Evolutionary conservation across 2,888 invertebrate species (phyloP).

Genomic region (Bedellia somnulentella): DNA sequence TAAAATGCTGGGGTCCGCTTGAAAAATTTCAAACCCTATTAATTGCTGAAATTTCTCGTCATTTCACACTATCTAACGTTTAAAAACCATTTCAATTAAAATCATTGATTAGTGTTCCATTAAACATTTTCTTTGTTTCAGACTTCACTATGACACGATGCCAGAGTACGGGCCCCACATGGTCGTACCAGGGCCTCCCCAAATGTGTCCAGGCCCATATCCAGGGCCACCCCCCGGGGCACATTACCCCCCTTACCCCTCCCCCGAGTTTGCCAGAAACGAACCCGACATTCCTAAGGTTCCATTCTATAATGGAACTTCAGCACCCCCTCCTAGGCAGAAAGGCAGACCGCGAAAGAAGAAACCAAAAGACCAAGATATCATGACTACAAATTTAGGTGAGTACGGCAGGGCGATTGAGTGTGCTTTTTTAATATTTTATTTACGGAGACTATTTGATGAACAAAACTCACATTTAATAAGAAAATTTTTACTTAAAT

Average conservation of each 20-base stretch:
- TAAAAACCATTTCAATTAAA: no score
- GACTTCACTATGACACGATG: conserved; percentile 55
- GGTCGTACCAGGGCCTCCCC: conserved; percentile 60
- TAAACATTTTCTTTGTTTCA: conserved; percentile 14
- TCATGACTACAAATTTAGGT: conserved; percentile 85
- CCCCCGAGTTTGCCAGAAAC: conserved; percentile 58
- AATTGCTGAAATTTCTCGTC: no score
- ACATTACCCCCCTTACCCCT: conserved; percentile 60
- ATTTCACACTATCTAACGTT: no score
- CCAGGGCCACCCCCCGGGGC: conserved; percentile 42
- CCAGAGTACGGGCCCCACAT: conserved; percentile 60
- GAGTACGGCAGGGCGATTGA: conserved; percentile 39
- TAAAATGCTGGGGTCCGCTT: no score
- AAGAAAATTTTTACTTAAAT: no score
- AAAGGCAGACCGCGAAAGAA: conserved; percentile 92
- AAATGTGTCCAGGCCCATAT: conserved; percentile 60
- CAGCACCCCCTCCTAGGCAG: conserved; percentile 73
- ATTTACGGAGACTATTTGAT: no score
- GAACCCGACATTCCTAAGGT: conserved; percentile 52
- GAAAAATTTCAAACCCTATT: no score
- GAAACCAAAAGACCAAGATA: conserved; percentile 88
- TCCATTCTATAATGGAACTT: conserved; percentile 60
- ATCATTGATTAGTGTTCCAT: no score
- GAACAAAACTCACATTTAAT: no score
- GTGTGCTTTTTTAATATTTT: no score